phyloP scores from a whole-genome alignment of 30 jellyfish, hydroid and myxozoan genomes.

The Aurelia coerulea region DNA sequence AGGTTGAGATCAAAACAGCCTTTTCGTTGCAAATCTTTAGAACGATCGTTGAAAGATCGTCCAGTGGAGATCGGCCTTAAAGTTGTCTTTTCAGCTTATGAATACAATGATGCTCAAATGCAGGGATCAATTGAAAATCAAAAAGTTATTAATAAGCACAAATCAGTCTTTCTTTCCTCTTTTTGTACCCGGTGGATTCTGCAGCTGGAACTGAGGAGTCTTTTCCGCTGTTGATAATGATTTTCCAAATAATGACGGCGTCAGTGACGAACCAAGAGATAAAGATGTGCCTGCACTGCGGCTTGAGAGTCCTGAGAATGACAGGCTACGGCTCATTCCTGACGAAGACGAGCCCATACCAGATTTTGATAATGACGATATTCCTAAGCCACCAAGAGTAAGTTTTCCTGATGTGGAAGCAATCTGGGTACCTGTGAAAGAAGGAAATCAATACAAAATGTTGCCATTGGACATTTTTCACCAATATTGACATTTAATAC shows the following conservation, averaged over 20 bases:
- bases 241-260: constrained; percentile 47
- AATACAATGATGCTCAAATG: neutral
- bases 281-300: constrained; percentile 46
- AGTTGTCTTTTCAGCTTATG: too few relatives aligned
- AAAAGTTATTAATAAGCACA: neutral
- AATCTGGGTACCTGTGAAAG: constrained; percentile 20
- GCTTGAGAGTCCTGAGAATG: constrained; percentile 57
- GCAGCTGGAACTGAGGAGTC: constrained; percentile 68
- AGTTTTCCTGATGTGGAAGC: constrained; percentile 8
- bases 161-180: constrained; percentile 71
- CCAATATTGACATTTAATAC: too few relatives aligned
- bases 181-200: constrained; percentile 86
- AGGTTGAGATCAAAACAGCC: too few relatives aligned
- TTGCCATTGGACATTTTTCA: too few relatives aligned
- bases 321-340: constrained; percentile 53
- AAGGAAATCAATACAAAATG: neutral
- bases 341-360: constrained; percentile 10
- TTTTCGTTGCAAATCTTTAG: too few relatives aligned
- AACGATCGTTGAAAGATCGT: too few relatives aligned
- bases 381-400: constrained; percentile 10
- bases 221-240: constrained; percentile 42
- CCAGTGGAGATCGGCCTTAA: too few relatives aligned
- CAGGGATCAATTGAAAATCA: neutral
- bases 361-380: constrained; percentile 18
- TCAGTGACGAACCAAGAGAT: constrained; percentile 54